These are phyloP conservation scores for Megaptera novaeangliae DNA, from an alignment of 2,113 vertebrate genomes.

Conservation along the genomic window DNA sequence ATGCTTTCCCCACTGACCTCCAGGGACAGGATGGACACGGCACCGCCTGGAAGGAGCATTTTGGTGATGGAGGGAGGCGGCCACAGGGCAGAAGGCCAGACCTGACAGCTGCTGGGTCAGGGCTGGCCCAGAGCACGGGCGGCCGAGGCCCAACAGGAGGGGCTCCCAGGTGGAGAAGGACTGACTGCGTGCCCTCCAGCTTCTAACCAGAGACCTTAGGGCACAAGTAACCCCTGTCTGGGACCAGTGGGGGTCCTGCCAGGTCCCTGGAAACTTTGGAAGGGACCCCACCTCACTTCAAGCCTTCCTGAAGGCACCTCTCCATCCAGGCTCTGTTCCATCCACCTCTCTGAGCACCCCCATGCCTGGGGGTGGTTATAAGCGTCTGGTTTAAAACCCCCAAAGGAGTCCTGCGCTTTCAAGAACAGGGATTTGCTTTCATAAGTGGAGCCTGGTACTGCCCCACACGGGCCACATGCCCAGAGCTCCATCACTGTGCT, in stretches of 20 bases:
- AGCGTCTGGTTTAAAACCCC: too few relatives aligned
- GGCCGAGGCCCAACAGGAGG: background rate
- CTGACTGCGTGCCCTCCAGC: fast-evolving
- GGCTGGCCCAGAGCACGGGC: background rate
- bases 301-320: background rate
- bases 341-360: background rate
- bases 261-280: background rate
- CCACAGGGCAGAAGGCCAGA: background rate
- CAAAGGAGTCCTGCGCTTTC: background rate
- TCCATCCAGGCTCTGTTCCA: background rate
- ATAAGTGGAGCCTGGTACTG: fast-evolving
- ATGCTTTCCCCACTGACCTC: background rate
- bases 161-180: background rate
- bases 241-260: background rate
- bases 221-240: background rate
- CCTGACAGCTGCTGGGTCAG: background rate
- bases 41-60: background rate
- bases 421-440: fast-evolving
- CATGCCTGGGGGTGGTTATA: fast-evolving
- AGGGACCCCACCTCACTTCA: background rate
- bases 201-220: background rate
- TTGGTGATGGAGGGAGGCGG: background rate
- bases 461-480: fast-evolving
- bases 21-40: fast-evolving
- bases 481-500: too few relatives aligned